phyloP scores from a whole-genome alignment of 2,888 invertebrate genomes.

The Eurytoma californica region DNA sequence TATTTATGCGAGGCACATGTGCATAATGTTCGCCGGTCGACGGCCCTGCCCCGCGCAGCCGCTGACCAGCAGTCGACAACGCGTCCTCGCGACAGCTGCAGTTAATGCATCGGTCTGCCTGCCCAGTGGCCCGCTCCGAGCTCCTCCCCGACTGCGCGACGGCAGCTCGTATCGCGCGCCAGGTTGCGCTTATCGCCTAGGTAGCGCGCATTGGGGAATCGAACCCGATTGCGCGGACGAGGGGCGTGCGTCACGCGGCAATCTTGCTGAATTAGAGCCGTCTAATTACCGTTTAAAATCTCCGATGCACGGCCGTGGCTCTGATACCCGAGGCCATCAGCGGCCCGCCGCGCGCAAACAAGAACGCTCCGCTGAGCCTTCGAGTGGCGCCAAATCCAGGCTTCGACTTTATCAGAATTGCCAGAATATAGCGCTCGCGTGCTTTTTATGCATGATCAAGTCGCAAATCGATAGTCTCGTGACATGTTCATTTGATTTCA shows the following conservation, averaged over 20 bases:
- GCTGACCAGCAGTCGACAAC: slow-evolving; percentile 39
- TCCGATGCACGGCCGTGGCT: background rate
- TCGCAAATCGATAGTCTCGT: too few relatives aligned
- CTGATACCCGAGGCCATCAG: background rate
- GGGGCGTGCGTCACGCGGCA: background rate
- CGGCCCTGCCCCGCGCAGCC: slow-evolving; percentile 55
- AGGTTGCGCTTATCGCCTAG: too few relatives aligned
- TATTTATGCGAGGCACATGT: slow-evolving; percentile 72
- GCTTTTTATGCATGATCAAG: too few relatives aligned
- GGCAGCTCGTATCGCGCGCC: too few relatives aligned
- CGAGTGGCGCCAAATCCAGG: too few relatives aligned
- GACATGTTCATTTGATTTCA: too few relatives aligned
- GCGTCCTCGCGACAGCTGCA: slow-evolving; percentile 66
- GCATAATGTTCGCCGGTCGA: slow-evolving; percentile 68
- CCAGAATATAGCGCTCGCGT: too few relatives aligned
- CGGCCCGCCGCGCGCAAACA: background rate
- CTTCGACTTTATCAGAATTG: too few relatives aligned
- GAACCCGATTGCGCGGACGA: background rate
- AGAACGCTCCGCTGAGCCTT: too few relatives aligned
- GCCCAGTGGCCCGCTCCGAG: too few relatives aligned
- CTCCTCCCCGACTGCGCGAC: too few relatives aligned
- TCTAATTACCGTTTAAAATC: slow-evolving; percentile 36
- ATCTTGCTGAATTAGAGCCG: slow-evolving; percentile 41
- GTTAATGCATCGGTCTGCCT: slow-evolving; percentile 71
- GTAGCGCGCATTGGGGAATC: background rate